A percentile compares a stretch with the other conserved stretches of the same genome.
Evolutionary conservation across 2,113 vertebrate genomes (phyloP).

Genomic region (Tylochromis polylepis): DNA sequence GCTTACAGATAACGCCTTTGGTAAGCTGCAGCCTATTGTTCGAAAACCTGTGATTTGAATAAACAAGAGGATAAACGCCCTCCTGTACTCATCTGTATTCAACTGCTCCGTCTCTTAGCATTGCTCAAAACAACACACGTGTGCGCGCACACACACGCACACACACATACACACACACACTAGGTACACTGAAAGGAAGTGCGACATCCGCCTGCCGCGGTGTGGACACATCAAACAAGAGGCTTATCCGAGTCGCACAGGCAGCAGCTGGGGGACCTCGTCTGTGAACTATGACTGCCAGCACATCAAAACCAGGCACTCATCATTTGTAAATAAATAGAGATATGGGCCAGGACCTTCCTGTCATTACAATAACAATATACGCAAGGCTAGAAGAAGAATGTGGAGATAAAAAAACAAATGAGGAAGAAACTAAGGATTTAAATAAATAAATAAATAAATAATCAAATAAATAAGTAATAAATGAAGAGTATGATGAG

Average conservation of each 20-base stretch:
- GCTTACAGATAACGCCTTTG: neutral
- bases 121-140: neutral
- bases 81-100: constrained; percentile 16
- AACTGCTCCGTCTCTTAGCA: neutral
- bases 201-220: neutral
- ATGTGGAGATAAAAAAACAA: neutral
- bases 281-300: constrained; percentile 17
- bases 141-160: neutral
- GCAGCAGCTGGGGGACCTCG: neutral
- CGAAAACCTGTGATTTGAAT: constrained; percentile 12
- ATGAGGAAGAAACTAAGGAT: neutral
- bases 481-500: constrained; percentile 13
- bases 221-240: constrained; percentile 8
- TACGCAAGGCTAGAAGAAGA: neutral
- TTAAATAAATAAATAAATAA: constrained; percentile 41
- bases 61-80: neutral
- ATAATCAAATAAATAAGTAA: constrained; percentile 43
- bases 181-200: neutral
- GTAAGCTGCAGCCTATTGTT: neutral
- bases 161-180: neutral
- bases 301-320: constrained; percentile 15
- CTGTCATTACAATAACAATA: constrained; percentile 3
- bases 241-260: constrained; percentile 15
- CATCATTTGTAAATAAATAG: constrained; percentile 18
- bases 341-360: constrained; percentile 1